Base-by-base conservation (phyloP, 2,888 invertebrate genomes). In the Cerastis rubricosa region DNA sequence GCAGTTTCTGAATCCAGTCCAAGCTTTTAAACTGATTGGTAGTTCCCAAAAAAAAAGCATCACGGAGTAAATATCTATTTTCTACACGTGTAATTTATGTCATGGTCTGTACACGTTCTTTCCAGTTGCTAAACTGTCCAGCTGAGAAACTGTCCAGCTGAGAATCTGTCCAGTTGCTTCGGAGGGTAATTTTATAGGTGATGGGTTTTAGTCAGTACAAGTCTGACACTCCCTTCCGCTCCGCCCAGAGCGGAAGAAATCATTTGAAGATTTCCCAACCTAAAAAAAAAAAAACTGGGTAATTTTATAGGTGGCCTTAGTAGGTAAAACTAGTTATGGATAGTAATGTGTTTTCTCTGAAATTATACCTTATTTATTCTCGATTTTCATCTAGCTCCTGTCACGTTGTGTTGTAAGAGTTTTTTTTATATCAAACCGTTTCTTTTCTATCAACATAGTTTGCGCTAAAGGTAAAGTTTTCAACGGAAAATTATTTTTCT, bases 21-120 rank as follows among this genome's bases (percentile, higher is more conserved):
- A 61, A 69, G 84, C 84, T 83, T 83, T 83, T 84, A 83, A 76
- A 81, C 64, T 84, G 77, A 83, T 83, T 83, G 84, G 73, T 63
- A 61, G 25, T 77, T 57, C 68, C 64, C 68, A 64, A 83, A 35
- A 35, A n/a, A 35, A 35, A 83, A 79, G 71, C 84, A 14, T 54
- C 61, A 43, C 29, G 57, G 71, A 67, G 45, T 9, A 71, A 59
- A 78, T 77, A 61, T 67, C 1, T 54, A 64, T 68, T 79, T 69
- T 74, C 22, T 47, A 22, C 19, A 59, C 49, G 19, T 67, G 35
- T 2, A 2, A 35, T 35, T 35, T 35, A 35, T 35, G 35, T 35
- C 35, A 35, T 35, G 35, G 35, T 2, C 35, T 35, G 35, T 35
- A 35, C 35, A 35, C 35, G 35, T 2, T 35, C 35, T 35, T 1